Evolutionary conservation across 2,113 vertebrate genomes (phyloP), one percentile per base, ranked within the genome.

Genomic region (Fukomys damarensis): DNA sequence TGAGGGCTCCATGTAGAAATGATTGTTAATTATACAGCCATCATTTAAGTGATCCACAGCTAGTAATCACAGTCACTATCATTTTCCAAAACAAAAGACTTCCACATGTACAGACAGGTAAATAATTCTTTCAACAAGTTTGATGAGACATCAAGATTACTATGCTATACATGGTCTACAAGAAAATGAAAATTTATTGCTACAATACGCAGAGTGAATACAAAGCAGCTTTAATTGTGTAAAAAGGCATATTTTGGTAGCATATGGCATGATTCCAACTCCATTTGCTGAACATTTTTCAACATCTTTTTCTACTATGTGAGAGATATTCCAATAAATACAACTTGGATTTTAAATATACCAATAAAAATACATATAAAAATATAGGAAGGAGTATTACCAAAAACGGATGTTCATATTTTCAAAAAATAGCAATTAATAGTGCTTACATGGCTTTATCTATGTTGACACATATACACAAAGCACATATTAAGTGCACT

Each of bases 41-140:
- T 94, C 96, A 89, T 54, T n/a, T 76, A 72, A 94, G 68, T 72
- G 79, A 93, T 86, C 88, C 93, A 56, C 52, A 94, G 86, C 92
- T 86, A 95, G 56, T 76, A 86, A 93, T 84, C 80, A 54, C 30
- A 68, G 66, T 96, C 77, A 83, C 66, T 66, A 32, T 91, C 82
- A 89, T 96, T 95, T 96, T 94, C 81, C 56, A 95, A 96, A 97
- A 97, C 95, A 97, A 94, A 97, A 95, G 91, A 89, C 41, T 86
- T 89, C 46, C 3, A 74, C 83, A 84, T 24, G 24, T 56, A 86
- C 72, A 96, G 93, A 96, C 91, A 96, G 93, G 96, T 89, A 81
- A 74, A 96, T 85, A 89, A 66, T 89, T 52, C 77, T 96, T 85
- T 91, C 43, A 84, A 95, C 86, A 84, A 92, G 84, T 79, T 80